Evolutionary conservation across 2,888 invertebrate genomes (phyloP).

Genomic region (Tenthredo amoena): DNA sequence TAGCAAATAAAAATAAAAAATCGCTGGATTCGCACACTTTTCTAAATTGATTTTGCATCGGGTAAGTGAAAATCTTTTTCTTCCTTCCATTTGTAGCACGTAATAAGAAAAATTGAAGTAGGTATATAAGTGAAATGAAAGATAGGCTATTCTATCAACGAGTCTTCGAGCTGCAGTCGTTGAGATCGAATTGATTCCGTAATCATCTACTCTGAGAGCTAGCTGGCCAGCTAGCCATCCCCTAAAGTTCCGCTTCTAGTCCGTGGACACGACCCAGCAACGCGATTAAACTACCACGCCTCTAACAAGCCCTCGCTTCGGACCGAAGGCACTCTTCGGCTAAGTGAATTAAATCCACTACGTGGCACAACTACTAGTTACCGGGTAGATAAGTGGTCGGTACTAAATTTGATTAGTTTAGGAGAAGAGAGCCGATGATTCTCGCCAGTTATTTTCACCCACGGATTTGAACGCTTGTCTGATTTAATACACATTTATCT

Average conservation of each 20-base stretch:
- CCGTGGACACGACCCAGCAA: constrained; percentile 49
- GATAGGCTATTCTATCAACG: background rate
- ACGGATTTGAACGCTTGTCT: background rate
- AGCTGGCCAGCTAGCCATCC: constrained; percentile 26
- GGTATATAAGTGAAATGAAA: constrained; percentile 11
- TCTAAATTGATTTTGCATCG: constrained; percentile 2
- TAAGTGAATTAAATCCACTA: constrained; percentile 58
- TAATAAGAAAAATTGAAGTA: background rate
- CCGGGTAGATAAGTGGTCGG: constrained; percentile 45
- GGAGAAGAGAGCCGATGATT: constrained; percentile 16
- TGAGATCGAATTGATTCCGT: constrained; percentile 43
- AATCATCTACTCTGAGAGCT: constrained; percentile 29
- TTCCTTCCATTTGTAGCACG: background rate
- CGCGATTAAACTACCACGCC: constrained; percentile 54
- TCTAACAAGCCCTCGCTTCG: constrained; percentile 54
- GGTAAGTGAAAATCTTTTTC: background rate
- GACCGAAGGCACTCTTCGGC: constrained; percentile 43
- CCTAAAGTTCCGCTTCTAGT: constrained; percentile 45
- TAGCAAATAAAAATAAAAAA: background rate
- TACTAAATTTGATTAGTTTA: constrained; percentile 46
- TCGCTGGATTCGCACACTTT: background rate
- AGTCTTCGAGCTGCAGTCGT: constrained; percentile 31
- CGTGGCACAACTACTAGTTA: constrained; percentile 51
- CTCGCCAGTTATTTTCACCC: constrained; percentile 33
- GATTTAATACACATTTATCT: background rate